Base-by-base conservation (phyloP, 2,113 vertebrate genomes). In the Carettochelys insculpta region DNA sequence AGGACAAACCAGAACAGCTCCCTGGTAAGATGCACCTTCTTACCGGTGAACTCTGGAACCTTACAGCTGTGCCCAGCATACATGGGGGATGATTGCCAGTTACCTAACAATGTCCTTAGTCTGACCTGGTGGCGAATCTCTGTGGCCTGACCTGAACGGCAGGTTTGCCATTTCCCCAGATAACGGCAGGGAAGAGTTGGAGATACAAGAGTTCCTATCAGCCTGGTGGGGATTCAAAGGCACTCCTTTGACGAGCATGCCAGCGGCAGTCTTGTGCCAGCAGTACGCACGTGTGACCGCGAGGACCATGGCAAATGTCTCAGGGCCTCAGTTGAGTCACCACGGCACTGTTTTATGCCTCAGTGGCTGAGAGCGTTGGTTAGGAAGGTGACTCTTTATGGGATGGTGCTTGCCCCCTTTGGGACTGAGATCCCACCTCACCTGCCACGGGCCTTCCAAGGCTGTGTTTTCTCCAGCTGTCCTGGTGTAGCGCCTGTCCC, bases 81-180 rank as follows among this genome's bases (percentile, higher is more conserved):
- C 3, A 9, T 24, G n/a, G 8, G 65, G n/a, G n/a, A 2, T 4
- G 2, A n/a, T 19, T n/a, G 65, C 17, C 20, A n/a, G 10, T 22
- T 71, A 6, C 41, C 65, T 38, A 19, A 8, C 16, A 20, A 4
- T 68, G n/a, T 68, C 20, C 65, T 71, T 71, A 4, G 1, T 34
- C n/a, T n/a, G 20, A 68, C 3, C 65, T n/a, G n/a, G n/a, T 41
- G 34, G 65, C 17, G 19, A 41, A 20, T 41, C 56, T 61, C 20
- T 31, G 56, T 34, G 31, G 20, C 9, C 65, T 24, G 65, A 71
- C 22, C n/a, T n/a, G 65, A 71, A 41, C n/a, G 41, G n/a, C 34
- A 22, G 38, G n/a, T n/a, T 71, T 41, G 22, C 20, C 7, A 2
- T 71, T 20, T 68, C n/a, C n/a, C 2, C 65, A 24, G 19, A 7